Evolutionary conservation across 2,113 vertebrate species (phyloP), one percentile per base, ranked within the genome.

Genomic region (Labeo rohita): DNA sequence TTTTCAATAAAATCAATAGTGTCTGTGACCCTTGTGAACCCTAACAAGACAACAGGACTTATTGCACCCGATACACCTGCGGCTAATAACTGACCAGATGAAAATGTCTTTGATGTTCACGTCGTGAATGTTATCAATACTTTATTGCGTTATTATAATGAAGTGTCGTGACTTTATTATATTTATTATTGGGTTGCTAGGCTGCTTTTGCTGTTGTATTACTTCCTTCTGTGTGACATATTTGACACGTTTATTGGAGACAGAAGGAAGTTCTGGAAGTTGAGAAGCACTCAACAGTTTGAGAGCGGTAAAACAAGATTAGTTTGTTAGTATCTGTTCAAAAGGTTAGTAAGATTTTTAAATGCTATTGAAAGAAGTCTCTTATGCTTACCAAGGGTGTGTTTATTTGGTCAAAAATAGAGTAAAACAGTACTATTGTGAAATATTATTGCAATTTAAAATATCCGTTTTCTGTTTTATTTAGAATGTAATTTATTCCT

Each of bases 131-230:
- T 39, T 79, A 50, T 84, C 63, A 70, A 43, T 59, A 39, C 21
- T 6, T 16, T 70, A 28, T 45, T 21, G 16, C 12, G 13, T n/a
- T 70, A 70, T 7, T 8, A 43, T 59, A 79, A 43, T 43, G 10
- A 59, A 43, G 9, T 39, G 39, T 56, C 28, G 36, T 16, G 36
- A 63, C 15, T 52, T 82, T 18, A 68, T 68, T 49, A 52, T 68
- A 47, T 82, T 82, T 82, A 45, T 68, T 82, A 8, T 68, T 12
- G 16, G 80, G 23, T 82, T 82, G 80, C 80, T 47, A 52, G 28
- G 80, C 80, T 52, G 63, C 47, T 52, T 34, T 50, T 34, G 47
- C 34, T 66, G 0, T 72, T 72, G 23, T 66, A 82, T 70, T 82
- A 82, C 45, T 82, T 82, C 63, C 80, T 52, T 50, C 45, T 70